phyloP scores from a whole-genome alignment of 1,140 invertebrate genomes.

The Oryzaephilus surinamensis region DNA sequence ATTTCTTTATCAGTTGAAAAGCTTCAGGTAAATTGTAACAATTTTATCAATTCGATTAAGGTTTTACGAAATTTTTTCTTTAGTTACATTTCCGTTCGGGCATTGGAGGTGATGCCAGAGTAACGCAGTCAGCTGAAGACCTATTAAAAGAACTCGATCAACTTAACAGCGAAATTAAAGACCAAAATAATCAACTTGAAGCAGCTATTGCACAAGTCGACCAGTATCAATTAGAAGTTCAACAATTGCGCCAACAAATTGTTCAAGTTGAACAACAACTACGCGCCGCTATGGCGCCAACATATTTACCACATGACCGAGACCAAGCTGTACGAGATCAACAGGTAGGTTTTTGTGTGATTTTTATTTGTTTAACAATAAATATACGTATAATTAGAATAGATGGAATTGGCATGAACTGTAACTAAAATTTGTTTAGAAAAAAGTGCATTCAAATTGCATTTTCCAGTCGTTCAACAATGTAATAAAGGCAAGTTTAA shows the following conservation, averaged over 20 bases:
- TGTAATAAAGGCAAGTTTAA: too few species aligned
- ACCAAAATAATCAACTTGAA: slow-evolving; percentile 62
- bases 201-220: slow-evolving; percentile 76
- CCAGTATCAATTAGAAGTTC: slow-evolving; percentile 79
- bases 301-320: slow-evolving; percentile 69
- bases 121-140: slow-evolving; percentile 59
- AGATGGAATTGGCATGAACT: slow-evolving; percentile 24
- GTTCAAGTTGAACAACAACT: slow-evolving; percentile 78
- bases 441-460: too few species aligned
- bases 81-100: slow-evolving; percentile 81
- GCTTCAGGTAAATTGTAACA: slow-evolving; percentile 53
- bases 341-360: slow-evolving; percentile 62
- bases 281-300: slow-evolving; percentile 66
- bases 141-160: slow-evolving; percentile 57
- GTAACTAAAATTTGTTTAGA: too few species aligned
- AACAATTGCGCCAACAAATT: slow-evolving; percentile 68
- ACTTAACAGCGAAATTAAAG: slow-evolving; percentile 52
- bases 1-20: slow-evolving; percentile 87
- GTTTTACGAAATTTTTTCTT: slow-evolving; percentile 4
- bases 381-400: slow-evolving; percentile 16
- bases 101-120: slow-evolving; percentile 64
- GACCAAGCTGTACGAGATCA: slow-evolving; percentile 77
- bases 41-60: not conserved
- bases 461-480: too few species aligned
- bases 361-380: slow-evolving; percentile 9